Evolutionary conservation across 2,113 vertebrate species (phyloP).

Genomic region (Thunnus maccoyii): DNA sequence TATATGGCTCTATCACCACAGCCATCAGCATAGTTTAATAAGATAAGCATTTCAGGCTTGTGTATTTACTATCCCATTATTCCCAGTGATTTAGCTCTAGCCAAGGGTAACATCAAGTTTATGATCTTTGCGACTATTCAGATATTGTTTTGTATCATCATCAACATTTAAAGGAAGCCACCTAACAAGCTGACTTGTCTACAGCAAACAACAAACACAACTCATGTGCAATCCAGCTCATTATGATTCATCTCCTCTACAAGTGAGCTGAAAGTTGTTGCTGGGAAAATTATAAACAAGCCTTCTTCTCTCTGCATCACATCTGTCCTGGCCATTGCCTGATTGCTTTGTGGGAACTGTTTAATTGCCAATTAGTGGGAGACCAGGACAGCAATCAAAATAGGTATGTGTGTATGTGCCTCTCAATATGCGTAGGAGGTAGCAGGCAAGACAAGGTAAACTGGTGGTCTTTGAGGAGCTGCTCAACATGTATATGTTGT

Average conservation of each 20-base stretch:
- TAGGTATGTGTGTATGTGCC: constrained; percentile 34
- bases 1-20: constrained; percentile 21
- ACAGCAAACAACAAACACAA: constrained; percentile 28
- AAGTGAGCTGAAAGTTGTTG: constrained; percentile 70
- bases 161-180: constrained; percentile 26
- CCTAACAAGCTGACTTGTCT: constrained; percentile 25
- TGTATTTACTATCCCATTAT: constrained; percentile 24
- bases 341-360: constrained; percentile 84
- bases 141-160: constrained; percentile 8
- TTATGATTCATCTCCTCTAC: constrained; percentile 69
- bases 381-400: constrained; percentile 78
- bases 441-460: constrained; percentile 29
- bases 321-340: constrained; percentile 75
- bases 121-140: constrained; percentile 11
- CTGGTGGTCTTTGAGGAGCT: constrained; percentile 1
- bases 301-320: constrained; percentile 68
- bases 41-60: constrained; percentile 15
- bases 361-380: constrained; percentile 86
- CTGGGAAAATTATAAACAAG: constrained; percentile 77
- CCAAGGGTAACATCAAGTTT: constrained; percentile 9
- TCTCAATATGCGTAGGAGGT: constrained; percentile 15
- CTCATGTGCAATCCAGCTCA: constrained; percentile 49
- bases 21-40: constrained; percentile 15
- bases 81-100: neutral
- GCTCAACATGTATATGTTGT: constrained; percentile 29